Conservation (phyloP, 2,113 vertebrate genomes). For the Peromyscus leucopus region DNA sequence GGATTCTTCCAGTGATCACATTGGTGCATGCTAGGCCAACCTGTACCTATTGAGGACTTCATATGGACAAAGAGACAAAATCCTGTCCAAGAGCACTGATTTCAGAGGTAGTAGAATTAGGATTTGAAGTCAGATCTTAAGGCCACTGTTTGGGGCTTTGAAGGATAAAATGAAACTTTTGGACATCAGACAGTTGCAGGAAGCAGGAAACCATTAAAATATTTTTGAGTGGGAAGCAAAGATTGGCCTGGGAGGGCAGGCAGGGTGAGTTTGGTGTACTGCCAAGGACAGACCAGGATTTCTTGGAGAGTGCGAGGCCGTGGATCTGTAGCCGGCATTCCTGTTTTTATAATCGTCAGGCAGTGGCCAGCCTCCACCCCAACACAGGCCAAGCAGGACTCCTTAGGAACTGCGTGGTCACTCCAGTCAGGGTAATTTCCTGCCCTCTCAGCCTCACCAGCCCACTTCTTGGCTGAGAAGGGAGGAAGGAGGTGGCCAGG, state of each 20-base stretch:
- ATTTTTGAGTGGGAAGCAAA: slow-evolving; percentile 70
- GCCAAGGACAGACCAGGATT: slow-evolving; percentile 76
- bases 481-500: slow-evolving; percentile 19
- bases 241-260: slow-evolving; percentile 64
- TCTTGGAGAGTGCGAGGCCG: slow-evolving; percentile 71
- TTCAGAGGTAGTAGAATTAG: slow-evolving; percentile 21
- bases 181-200: slow-evolving; percentile 57
- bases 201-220: slow-evolving; percentile 81
- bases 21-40: background rate
- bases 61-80: background rate
- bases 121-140: slow-evolving; percentile 53
- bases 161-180: slow-evolving; percentile 58
- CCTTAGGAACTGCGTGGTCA: slow-evolving; percentile 60
- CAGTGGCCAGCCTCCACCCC: slow-evolving; percentile 63
- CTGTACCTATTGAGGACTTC: background rate
- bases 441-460: slow-evolving; percentile 52
- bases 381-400: slow-evolving; percentile 12
- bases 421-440: slow-evolving; percentile 66
- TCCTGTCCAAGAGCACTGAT: background rate
- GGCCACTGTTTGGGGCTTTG: background rate
- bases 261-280: slow-evolving; percentile 75
- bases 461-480: slow-evolving; percentile 45
- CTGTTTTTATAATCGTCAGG: slow-evolving; percentile 69
- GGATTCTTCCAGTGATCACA: background rate
- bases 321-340: slow-evolving; percentile 50